Percentiles rank a stretch among this genome's conserved stretches.
These are phyloP conservation scores for Hippocampus barbouri DNA, from an alignment of 2,113 vertebrate species.

Conservation along the genomic window DNA sequence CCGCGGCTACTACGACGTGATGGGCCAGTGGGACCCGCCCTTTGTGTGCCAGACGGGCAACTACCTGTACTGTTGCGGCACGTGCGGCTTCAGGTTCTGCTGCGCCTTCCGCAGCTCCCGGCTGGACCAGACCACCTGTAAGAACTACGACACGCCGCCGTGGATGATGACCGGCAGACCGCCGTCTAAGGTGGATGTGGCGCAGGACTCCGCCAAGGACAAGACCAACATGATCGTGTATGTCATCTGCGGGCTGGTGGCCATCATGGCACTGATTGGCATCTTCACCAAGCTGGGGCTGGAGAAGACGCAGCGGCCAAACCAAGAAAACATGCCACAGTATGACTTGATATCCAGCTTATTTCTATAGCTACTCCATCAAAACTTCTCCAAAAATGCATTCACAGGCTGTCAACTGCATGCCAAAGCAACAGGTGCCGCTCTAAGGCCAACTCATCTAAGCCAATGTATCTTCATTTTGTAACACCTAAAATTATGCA, in stretches of 20 bases:
- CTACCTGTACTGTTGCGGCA: constrained; percentile 98
- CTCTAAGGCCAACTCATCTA: background rate
- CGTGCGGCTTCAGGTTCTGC: constrained; percentile 99
- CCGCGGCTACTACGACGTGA: constrained; percentile 97
- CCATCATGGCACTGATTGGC: constrained; percentile 94
- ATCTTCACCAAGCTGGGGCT: constrained; percentile 98
- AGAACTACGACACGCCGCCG: constrained; percentile 93
- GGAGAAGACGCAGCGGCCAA: constrained; percentile 93
- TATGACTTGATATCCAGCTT: constrained; percentile 48
- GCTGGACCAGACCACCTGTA: constrained; percentile 93
- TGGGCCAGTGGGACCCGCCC: constrained; percentile 98
- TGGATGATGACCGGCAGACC: constrained; percentile 90
- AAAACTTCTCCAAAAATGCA: background rate
- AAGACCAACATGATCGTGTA: constrained; percentile 98
- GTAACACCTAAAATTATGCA: no score
- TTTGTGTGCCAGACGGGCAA: constrained; percentile 93
- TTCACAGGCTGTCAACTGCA: background rate
- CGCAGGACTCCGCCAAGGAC: constrained; percentile 85
- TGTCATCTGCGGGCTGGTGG: constrained; percentile 96
- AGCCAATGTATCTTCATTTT: no score
- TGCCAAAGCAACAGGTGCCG: background rate
- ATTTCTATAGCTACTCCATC: no score
- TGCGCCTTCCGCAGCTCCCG: constrained; percentile 89
- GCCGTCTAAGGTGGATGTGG: constrained; percentile 83
- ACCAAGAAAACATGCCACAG: constrained; percentile 94